These are phyloP conservation scores for Nomada ferruginata DNA, from an alignment of 2,888 invertebrate species.

Conservation along the genomic window DNA sequence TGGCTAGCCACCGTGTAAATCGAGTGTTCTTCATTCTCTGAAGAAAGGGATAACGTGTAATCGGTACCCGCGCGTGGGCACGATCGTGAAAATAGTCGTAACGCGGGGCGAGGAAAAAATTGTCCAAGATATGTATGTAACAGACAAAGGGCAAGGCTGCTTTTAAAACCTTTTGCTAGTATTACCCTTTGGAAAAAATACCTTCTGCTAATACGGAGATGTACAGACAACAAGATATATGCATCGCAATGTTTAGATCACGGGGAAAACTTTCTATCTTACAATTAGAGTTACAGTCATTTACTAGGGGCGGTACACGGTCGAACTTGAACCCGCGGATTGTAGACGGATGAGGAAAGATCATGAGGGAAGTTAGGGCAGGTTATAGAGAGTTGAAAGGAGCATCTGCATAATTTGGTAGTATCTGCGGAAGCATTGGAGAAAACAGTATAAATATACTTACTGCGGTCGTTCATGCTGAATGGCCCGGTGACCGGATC, in stretches of 20 bases:
- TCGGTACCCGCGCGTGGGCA: too few species aligned
- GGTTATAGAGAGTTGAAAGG: not conserved
- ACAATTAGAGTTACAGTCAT: not conserved
- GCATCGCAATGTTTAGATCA: not conserved
- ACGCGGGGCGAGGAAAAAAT: too few species aligned
- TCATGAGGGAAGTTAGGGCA: not conserved
- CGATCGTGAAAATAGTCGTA: too few species aligned
- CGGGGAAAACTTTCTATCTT: not conserved
- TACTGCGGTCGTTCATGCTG: constrained; percentile 81
- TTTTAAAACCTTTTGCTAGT: too few species aligned
- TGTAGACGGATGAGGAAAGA: not conserved
- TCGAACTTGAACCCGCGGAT: not conserved
- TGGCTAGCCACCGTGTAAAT: constrained; percentile 78
- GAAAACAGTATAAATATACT: constrained; percentile 66
- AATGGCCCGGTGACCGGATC: constrained; percentile 83
- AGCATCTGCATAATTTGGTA: not conserved
- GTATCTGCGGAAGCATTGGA: constrained; percentile 1
- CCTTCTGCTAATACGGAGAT: too few species aligned
- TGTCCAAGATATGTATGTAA: too few species aligned
- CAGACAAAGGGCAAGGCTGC: too few species aligned
- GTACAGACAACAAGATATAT: not conserved
- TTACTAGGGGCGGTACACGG: not conserved
- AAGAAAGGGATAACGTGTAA: not conserved
- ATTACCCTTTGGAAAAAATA: too few species aligned
- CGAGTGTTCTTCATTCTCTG: constrained; percentile 71